Evolutionary conservation across 2,888 invertebrate genomes (phyloP).

Genomic region (Orthosia cruda): DNA sequence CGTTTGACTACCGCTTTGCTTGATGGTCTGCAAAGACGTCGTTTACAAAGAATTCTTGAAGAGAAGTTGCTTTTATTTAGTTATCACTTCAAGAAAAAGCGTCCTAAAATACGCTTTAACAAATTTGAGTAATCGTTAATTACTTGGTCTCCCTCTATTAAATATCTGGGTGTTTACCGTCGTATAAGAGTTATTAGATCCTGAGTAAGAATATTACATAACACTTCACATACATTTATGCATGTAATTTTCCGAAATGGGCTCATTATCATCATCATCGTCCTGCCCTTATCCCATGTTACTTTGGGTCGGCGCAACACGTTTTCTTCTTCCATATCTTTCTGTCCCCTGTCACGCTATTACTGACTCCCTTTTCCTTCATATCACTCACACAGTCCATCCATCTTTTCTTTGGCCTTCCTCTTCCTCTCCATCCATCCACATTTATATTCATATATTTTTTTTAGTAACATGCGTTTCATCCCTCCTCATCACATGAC

Average conservation of each 20-base stretch:
- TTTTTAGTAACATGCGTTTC: no score
- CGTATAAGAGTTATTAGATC: slow-evolving; percentile 11
- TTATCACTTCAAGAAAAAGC: not conserved
- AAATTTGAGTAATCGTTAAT: not conserved
- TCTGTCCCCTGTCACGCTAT: no score
- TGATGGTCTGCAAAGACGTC: slow-evolving; percentile 18
- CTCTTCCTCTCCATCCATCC: no score
- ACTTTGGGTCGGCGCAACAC: no score
- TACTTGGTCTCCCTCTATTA: not conserved
- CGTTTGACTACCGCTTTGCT: slow-evolving; percentile 26
- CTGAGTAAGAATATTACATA: slow-evolving; percentile 2
- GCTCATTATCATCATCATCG: slow-evolving; percentile 23
- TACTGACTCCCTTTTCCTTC: no score
- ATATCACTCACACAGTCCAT: no score
- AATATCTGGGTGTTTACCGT: not conserved
- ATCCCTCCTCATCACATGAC: no score
- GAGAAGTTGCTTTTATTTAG: not conserved
- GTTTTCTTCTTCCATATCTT: no score
- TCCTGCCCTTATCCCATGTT: no score
- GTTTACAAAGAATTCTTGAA: not conserved
- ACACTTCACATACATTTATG: slow-evolving; percentile 43
- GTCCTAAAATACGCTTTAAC: no score
- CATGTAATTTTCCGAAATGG: slow-evolving; percentile 24
- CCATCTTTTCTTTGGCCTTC: no score
- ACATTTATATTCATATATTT: no score